phyloP scores from a whole-genome alignment of 2,113 vertebrate species.

The Felis catus region F.catus_Fca126_mat1.0 CM031416.1:64914001-64914500 shows the following conservation, averaged over 20 bases:
- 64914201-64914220: background rate
- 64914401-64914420: background rate
- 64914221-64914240: background rate
- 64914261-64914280: background rate
- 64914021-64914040: background rate
- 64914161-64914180: background rate
- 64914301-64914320: background rate
- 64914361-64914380: background rate
- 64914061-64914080: background rate
- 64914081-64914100: background rate
- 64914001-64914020: background rate
- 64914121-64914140: background rate
- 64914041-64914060: background rate
- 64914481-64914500: background rate
- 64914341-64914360: background rate
- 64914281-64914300: background rate
- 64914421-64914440: background rate
- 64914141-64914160: background rate
- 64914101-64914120: no score
- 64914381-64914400: background rate
- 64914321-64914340: background rate
- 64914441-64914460: background rate
- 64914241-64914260: background rate
- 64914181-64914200: background rate
- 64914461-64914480: background rate